phyloP scores from a whole-genome alignment of 2,113 vertebrate genomes.

The Semicossyphus pulcher region DNA sequence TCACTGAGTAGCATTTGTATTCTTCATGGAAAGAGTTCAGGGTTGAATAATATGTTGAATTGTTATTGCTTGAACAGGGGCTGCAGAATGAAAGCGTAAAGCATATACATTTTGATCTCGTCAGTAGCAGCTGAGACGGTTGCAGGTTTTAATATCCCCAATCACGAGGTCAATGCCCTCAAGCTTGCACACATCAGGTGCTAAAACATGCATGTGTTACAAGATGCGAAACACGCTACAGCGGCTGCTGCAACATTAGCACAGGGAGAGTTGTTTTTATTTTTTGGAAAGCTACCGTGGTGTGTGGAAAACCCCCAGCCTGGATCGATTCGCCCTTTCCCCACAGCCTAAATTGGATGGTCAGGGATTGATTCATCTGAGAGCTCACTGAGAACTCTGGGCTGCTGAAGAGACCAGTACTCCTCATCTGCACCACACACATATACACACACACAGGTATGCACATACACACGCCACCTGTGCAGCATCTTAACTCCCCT shows the following conservation, averaged over 20 bases:
- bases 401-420: conserved; percentile 22
- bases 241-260: background rate
- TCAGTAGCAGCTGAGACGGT: too few species aligned
- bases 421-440: conserved; percentile 11
- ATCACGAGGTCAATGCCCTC: too few species aligned
- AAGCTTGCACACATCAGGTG: too few species aligned
- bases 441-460: conserved; percentile 8
- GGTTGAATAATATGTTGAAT: too few species aligned
- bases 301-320: conserved; percentile 35
- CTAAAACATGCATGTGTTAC: background rate
- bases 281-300: background rate
- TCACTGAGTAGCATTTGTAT: too few species aligned
- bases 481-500: conserved; percentile 38
- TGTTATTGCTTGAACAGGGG: too few species aligned
- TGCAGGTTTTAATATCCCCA: too few species aligned
- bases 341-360: conserved; percentile 67
- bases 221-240: conserved; percentile 8
- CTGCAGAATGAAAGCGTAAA: too few species aligned
- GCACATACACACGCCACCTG: conserved; percentile 28
- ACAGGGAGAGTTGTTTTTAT: background rate
- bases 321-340: conserved; percentile 48
- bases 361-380: conserved; percentile 65
- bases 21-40: too few species aligned
- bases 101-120: too few species aligned
- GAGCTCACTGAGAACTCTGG: conserved; percentile 40